phyloP scores from a whole-genome alignment of 2,888 invertebrate species.

The Molanna angustata region DNA sequence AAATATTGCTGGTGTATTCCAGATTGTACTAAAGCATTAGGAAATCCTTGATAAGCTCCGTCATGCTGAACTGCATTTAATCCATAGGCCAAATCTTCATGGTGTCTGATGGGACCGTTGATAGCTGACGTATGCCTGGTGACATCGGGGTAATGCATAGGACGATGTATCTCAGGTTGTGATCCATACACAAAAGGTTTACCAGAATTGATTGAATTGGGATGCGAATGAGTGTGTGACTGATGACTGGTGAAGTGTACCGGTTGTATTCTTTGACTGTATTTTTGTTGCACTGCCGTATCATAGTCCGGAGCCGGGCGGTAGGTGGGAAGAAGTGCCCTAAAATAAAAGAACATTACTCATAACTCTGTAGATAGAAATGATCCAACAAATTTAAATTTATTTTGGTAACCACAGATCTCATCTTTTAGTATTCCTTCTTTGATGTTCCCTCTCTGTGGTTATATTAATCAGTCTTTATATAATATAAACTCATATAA shows the following conservation, averaged over 20 bases:
- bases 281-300: conserved; percentile 86
- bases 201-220: conserved; percentile 32
- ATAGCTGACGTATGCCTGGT: conserved; percentile 52
- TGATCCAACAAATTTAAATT: not conserved
- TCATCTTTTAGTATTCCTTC: too few relatives aligned
- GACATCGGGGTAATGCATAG: conserved; percentile 63
- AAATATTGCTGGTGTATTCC: conserved; percentile 56
- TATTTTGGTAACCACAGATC: too few relatives aligned
- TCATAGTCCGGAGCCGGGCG: conserved; percentile 94
- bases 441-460: too few relatives aligned
- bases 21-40: conserved; percentile 37
- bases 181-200: conserved; percentile 61
- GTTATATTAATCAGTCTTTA: too few relatives aligned
- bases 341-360: conserved; percentile 47
- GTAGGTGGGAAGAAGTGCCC: conserved; percentile 78
- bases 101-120: conserved; percentile 38
- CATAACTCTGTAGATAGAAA: not conserved
- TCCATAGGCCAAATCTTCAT: conserved; percentile 45
- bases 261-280: conserved; percentile 54
- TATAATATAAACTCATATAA: too few relatives aligned
- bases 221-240: conserved; percentile 39
- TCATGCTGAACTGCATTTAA: conserved; percentile 41
- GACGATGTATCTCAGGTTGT: conserved; percentile 71
- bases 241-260: conserved; percentile 47
- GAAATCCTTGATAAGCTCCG: conserved; percentile 40